Evolutionary conservation across 2,888 invertebrate species (phyloP).

Genomic region (Ecliptopera silaceata): DNA sequence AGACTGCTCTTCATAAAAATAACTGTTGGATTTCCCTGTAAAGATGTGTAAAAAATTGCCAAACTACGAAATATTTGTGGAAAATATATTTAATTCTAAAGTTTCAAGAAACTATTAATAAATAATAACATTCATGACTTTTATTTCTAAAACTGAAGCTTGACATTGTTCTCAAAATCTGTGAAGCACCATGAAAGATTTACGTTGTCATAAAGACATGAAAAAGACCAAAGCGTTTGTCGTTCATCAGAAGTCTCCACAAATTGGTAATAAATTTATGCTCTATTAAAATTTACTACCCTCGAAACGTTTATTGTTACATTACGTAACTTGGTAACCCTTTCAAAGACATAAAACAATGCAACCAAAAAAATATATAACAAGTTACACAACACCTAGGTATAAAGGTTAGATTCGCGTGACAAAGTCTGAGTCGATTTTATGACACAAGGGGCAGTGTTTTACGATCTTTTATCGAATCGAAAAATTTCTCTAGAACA

Average conservation of each 20-base stretch:
- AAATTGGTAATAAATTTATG: slow-evolving; percentile 75
- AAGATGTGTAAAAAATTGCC: slow-evolving; percentile 13
- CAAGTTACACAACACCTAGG: slow-evolving; percentile 56
- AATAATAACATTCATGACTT: slow-evolving; percentile 9
- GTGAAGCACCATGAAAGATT: slow-evolving; percentile 43
- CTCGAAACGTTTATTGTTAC: slow-evolving; percentile 73
- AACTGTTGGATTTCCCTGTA: slow-evolving; percentile 21
- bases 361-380: slow-evolving; percentile 59
- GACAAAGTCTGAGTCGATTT: slow-evolving; percentile 60
- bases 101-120: slow-evolving; percentile 11
- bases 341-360: slow-evolving; percentile 72
- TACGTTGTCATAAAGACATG: slow-evolving; percentile 54
- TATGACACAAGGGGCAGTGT: slow-evolving; percentile 73
- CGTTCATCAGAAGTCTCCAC: slow-evolving; percentile 73
- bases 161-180: slow-evolving; percentile 23
- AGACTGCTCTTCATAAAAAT: slow-evolving; percentile 25
- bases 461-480: slow-evolving; percentile 78
- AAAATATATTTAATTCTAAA: slow-evolving; percentile 3
- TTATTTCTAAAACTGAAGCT: slow-evolving; percentile 24
- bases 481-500: slow-evolving; percentile 65
- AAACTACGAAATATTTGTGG: slow-evolving; percentile 4
- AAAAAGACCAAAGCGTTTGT: slow-evolving; percentile 59
- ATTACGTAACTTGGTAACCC: slow-evolving; percentile 77
- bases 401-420: slow-evolving; percentile 62
- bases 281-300: slow-evolving; percentile 77